These are phyloP conservation scores for Shinisaurus crocodilurus DNA, from an alignment of 2,113 vertebrate species.

Conservation along the genomic window DNA sequence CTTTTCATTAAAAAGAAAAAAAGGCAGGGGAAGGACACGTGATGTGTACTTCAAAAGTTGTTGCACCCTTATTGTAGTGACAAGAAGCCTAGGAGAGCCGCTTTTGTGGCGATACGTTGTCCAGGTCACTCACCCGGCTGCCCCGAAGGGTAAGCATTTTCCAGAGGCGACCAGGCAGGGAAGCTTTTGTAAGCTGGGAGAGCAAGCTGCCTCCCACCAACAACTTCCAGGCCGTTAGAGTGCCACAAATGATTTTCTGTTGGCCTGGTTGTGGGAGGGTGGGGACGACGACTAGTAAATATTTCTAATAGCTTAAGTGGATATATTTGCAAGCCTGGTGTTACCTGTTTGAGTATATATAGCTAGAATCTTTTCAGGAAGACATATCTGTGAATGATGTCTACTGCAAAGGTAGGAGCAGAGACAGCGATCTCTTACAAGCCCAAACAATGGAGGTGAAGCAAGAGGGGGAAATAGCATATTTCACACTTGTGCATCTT, in stretches of 20 bases:
- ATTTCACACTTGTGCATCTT: neutral
- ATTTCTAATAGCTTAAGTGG: no score
- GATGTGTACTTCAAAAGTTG: neutral
- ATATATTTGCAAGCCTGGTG: neutral
- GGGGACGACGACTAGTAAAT: neutral
- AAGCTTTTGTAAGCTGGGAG: neutral
- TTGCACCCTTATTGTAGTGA: neutral
- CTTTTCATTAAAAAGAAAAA: no score
- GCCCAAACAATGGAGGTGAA: accelerated
- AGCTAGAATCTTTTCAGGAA: neutral
- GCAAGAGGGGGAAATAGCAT: neutral
- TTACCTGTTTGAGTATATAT: neutral
- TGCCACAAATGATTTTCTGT: no score
- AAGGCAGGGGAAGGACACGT: neutral
- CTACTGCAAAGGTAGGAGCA: neutral
- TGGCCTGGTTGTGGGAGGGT: neutral
- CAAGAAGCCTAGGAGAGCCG: neutral
- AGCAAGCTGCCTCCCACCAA: neutral
- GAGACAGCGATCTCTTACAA: neutral
- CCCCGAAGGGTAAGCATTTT: neutral
- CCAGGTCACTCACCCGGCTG: neutral
- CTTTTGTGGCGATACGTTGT: neutral
- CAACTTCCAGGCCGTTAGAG: neutral
- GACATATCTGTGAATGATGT: neutral
- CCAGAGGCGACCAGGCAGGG: neutral